Evolutionary conservation across 2,888 invertebrate genomes (phyloP), one percentile per base, ranked within the genome.

Genomic region (Ichneumon xanthorius): DNA sequence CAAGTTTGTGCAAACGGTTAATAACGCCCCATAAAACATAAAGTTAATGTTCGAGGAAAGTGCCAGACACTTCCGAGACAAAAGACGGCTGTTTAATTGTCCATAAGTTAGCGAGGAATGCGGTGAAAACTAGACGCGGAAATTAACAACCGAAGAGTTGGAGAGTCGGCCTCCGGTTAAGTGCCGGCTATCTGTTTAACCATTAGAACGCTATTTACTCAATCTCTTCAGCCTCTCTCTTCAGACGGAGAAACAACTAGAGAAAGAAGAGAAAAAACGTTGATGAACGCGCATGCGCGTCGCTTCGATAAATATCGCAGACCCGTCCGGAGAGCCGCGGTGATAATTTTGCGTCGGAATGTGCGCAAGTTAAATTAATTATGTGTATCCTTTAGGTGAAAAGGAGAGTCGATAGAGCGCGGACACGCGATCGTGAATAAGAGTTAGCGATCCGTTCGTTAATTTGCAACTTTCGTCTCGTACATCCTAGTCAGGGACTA

Each of bases 381-480:
- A 48, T 45, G 45, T 37, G 58, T 58, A 40, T 30, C 30, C 16
- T 33, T 30, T 30, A 11, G 33, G 67, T 26, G 22, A 72, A 72
- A 55, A 30, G n/a, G 50, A 55, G 55, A 72, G 55, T 72, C 71
- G 30, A 65, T 19, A 26, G 33, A 33, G 53, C 19, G 9, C 75
- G 45, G 14, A 19, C 84, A 79, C 80, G 80, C 79, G 80, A 84
- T 76, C 73, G 48, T 33, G 4, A 78, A 82, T 70, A 53, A 26
- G 30, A 80, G 53, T 80, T 71, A 80, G 65, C 75, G 70, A 76
- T 76, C 65, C 84, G 45, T 55, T 75, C 4, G 75, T 84, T 80
- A 80, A 84, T 76, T 80, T 37, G n/a, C 63, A 71, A 84, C 80
- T 84, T 84, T 84, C 84, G 67, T 80, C 83, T 61, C 53, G 67